phyloP scores from a whole-genome alignment of 2,797 vertebrate genomes.

The Sebastes wilsoni region DNA sequence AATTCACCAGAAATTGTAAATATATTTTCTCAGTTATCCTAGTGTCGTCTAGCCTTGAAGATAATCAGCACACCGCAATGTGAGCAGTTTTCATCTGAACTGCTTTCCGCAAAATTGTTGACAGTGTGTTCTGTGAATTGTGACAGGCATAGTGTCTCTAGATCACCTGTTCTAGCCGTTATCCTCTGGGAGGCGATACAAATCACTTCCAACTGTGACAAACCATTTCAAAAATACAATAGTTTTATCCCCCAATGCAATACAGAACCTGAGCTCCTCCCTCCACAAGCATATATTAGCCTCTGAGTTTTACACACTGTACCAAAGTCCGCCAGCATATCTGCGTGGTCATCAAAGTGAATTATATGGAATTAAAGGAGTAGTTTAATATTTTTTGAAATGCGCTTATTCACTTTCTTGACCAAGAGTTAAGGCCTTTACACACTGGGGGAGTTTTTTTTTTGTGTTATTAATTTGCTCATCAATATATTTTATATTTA shows the following conservation, averaged over 20 bases:
- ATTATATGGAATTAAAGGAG: background rate
- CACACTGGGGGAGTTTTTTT: too few relatives aligned
- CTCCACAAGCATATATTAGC: background rate
- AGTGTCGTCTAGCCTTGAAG: background rate
- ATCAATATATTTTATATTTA: too few relatives aligned
- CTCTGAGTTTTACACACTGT: background rate
- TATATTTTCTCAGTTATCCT: background rate
- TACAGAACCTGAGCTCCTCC: background rate
- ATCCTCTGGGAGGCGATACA: background rate
- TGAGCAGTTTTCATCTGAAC: background rate
- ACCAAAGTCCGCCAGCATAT: background rate
- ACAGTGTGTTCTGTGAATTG: background rate
- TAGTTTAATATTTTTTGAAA: background rate
- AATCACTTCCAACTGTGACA: constrained; percentile 1
- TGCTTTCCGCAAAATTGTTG: background rate
- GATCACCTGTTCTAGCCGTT: background rate
- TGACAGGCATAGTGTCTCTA: background rate
- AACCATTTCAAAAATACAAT: background rate
- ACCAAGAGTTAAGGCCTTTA: background rate
- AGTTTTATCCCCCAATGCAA: background rate
- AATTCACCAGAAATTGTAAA: background rate
- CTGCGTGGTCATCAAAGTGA: background rate
- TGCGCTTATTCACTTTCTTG: background rate
- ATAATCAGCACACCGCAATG: background rate
- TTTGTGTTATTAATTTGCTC: too few relatives aligned